Conservation (phyloP, 2,797 vertebrate genomes). For the Macropodus opercularis region DNA sequence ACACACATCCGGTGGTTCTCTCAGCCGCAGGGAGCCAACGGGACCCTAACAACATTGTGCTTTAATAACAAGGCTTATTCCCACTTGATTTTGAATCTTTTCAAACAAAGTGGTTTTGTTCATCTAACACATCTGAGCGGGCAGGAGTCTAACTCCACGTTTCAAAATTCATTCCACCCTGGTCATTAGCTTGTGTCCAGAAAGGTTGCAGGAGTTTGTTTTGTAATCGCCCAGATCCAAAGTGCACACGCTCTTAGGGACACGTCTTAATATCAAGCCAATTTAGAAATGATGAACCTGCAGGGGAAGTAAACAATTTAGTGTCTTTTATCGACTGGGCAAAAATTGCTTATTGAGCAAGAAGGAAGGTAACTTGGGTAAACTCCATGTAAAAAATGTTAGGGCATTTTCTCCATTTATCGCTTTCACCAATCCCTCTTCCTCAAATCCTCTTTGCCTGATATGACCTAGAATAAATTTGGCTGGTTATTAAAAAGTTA, state of each 20-base stretch:
- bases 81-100: slow-evolving; percentile 44
- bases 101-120: slow-evolving; percentile 48
- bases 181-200: slow-evolving; percentile 58
- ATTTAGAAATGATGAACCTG: slow-evolving; percentile 81
- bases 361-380: slow-evolving; percentile 67
- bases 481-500: slow-evolving; percentile 50
- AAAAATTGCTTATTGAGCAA: slow-evolving; percentile 74
- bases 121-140: slow-evolving; percentile 28
- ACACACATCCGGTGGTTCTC: background rate
- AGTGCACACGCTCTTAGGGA: slow-evolving; percentile 66
- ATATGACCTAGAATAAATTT: slow-evolving; percentile 71
- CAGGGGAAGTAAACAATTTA: slow-evolving; percentile 77
- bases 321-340: slow-evolving; percentile 71
- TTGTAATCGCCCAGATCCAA: slow-evolving; percentile 71
- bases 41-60: slow-evolving; percentile 24
- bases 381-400: slow-evolving; percentile 72
- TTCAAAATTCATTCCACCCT: slow-evolving; percentile 63
- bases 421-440: slow-evolving; percentile 70
- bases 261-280: slow-evolving; percentile 76
- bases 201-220: slow-evolving; percentile 66
- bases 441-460: slow-evolving; percentile 40
- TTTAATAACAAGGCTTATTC: slow-evolving; percentile 46
- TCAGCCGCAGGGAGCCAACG: slow-evolving; percentile 3
- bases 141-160: slow-evolving; percentile 39
- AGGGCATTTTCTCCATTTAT: slow-evolving; percentile 33